Evolutionary conservation across 2,113 vertebrate genomes (phyloP), one percentile per base, ranked within the genome.

Genomic region (Machaerirhynchus nigripectus): DNA sequence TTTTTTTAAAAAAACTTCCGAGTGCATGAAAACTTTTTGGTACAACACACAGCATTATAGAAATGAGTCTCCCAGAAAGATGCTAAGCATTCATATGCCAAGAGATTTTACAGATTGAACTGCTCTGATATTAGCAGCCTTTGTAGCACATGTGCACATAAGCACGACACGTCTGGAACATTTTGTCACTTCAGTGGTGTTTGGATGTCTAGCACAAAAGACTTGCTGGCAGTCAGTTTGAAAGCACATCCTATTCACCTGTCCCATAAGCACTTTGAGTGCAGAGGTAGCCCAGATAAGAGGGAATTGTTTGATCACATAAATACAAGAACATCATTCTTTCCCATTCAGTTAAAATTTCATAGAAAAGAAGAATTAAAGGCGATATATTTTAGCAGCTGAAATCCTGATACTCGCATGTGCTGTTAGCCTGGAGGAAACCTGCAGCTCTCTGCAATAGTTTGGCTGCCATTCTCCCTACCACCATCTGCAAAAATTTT

Each of bases 1-100:
- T 22, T 90, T 97, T 77, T 65, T 52, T 24, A 21, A 11, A 56
- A 94, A 89, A 94, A 78, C 81, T 93, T 84, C 26, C 46, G 28
- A 77, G 65, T 61, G 26, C 80, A 84, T 59, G 82, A 78, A 87
- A 95, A 95, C 92, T 86, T 95, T 96, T 93, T 82, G 78, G 75
- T 84, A 78, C 23, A 50, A 71, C 92, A 88, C 84, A 69, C 7
- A 88, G 50, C 33, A 69, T 71, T 94, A 84, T n/a, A 92, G 69
- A 95, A 94, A 86, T 70, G 4, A 95, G 86, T 81, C 74, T 96
- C 39, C 90, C 57, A 75, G 74, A 96, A 95, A 84, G 20, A 87
- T 57, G 71, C 37, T 91, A 89, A 95, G 83, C 46, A 63, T 49
- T 84, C 52, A 35, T 73, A 49, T 60, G 73, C 92, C 60, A 95